These are phyloP conservation scores for Caerostris extrusa DNA, from an alignment of 1,140 invertebrate genomes.

Conservation along the genomic window DNA sequence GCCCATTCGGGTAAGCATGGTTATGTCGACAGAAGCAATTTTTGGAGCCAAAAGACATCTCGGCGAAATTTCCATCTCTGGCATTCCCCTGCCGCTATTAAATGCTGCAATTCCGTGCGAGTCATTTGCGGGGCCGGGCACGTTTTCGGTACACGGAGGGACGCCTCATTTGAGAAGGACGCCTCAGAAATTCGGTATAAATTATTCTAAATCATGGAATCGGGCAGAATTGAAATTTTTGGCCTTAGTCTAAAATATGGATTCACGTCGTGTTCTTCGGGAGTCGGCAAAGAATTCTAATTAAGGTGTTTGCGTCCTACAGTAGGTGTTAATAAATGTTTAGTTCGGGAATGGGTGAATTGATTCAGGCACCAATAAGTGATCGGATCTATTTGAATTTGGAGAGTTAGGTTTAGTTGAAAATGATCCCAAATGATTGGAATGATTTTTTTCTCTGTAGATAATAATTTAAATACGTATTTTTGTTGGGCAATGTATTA, in stretches of 20 bases:
- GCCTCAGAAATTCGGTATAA: conserved; percentile 45
- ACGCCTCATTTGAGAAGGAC: conserved; percentile 53
- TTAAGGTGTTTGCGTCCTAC: neutral
- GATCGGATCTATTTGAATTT: neutral
- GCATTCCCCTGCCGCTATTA: conserved; percentile 22
- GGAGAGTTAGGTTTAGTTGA: neutral
- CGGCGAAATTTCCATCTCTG: neutral
- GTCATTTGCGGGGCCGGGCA: neutral
- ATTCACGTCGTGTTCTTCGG: neutral
- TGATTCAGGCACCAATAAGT: neutral
- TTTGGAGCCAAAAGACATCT: neutral
- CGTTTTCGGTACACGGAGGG: neutral
- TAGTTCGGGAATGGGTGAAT: neutral
- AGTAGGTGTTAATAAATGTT: neutral
- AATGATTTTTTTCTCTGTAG: too few relatives aligned
- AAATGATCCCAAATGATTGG: too few relatives aligned
- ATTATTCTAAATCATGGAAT: conserved; percentile 51
- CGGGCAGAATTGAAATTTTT: conserved; percentile 24
- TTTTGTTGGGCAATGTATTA: too few relatives aligned
- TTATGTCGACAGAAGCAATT: conserved; percentile 16
- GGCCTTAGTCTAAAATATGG: conserved; percentile 17
- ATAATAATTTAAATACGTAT: too few relatives aligned
- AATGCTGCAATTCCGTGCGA: conserved; percentile 15
- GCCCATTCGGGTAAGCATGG: neutral
- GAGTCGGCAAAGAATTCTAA: conserved; percentile 38